phyloP scores from a whole-genome alignment of 92 coral and sea anemone species.

The Epizoanthus scotinus region DNA sequence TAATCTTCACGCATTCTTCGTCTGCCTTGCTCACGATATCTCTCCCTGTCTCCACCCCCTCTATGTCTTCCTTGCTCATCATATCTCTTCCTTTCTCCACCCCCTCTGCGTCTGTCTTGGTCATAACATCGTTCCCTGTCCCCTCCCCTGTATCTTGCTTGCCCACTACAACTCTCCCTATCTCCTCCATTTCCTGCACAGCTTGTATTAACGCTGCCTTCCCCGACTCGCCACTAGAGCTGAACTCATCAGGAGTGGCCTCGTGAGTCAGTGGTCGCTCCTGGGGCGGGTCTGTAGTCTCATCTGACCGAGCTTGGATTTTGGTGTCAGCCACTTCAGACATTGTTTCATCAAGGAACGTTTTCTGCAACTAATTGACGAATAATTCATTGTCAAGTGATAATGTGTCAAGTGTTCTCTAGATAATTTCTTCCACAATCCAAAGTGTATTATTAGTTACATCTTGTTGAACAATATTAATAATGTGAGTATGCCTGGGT shows the following conservation, averaged over 20 bases:
- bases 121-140: too few relatives aligned
- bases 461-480: too few relatives aligned
- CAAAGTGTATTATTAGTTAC: too few relatives aligned
- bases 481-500: too few relatives aligned
- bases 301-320: background rate
- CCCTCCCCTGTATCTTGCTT: background rate
- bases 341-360: background rate
- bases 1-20: too few relatives aligned
- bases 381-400: too few relatives aligned
- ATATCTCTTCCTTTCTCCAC: background rate
- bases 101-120: background rate
- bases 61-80: background rate
- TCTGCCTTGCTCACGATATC: too few relatives aligned
- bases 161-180: background rate
- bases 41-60: background rate
- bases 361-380: background rate
- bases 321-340: background rate
- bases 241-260: background rate
- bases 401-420: too few relatives aligned
- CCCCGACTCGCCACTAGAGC: conserved; percentile 18
- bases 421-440: too few relatives aligned
- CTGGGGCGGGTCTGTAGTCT: background rate
- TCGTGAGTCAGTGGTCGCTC: background rate
- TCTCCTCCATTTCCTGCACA: conserved; percentile 18
- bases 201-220: conserved; percentile 15